Base-by-base conservation (phyloP, 2,888 invertebrate genomes). In the Melanchra persicariae region DNA sequence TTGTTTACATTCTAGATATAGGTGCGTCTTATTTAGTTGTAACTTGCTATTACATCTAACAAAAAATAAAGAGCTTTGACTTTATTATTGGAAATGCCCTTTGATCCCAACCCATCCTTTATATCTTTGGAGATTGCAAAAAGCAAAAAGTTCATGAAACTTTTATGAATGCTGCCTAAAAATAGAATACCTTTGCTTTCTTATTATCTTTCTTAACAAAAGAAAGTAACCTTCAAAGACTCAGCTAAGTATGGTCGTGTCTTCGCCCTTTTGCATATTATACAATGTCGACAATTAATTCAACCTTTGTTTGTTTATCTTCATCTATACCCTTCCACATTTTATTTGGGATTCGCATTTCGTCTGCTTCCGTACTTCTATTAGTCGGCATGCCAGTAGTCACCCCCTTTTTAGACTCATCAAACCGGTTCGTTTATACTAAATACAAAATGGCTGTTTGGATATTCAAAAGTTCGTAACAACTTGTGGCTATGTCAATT, bases 221-320 rank as follows among this genome's bases (percentile, higher is more conserved):
- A 30, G 51, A 57, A 58, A 66, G 57, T 70, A 47, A 47, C 79
- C 55, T 77, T 77, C 24, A 58, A 47, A 58, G 51, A 24, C 15
- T 70, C 22, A n/a, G 43, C n/a, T 51, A 26, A n/a, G 9, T 30
- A 40, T n/a, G 45, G 24, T 37, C 51, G 24, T 3, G n/a, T 40
- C 24, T 45, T 40, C 24, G 45, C 45, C 52, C 37, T 58, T 52
- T 22, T 78, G 55, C 40, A 37, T 45, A 40, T 55, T 74, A 22
- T 10, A 37, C 40, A 19, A 43, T 15, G 37, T 19, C 26, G 24
- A 43, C 19, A 57, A 45, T 77, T 58, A 37, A 58, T 70, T 70
- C n/a, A 77, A 58, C 22, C n/a, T 30, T 40, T 22, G 19, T 75
- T 10, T 26, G 34, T 26, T 40, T 1, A 24, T 15, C 24, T 15